These are phyloP conservation scores for Odontocolon sp. DNA, from an alignment of 2,888 invertebrate genomes.

Conservation along the genomic window DNA sequence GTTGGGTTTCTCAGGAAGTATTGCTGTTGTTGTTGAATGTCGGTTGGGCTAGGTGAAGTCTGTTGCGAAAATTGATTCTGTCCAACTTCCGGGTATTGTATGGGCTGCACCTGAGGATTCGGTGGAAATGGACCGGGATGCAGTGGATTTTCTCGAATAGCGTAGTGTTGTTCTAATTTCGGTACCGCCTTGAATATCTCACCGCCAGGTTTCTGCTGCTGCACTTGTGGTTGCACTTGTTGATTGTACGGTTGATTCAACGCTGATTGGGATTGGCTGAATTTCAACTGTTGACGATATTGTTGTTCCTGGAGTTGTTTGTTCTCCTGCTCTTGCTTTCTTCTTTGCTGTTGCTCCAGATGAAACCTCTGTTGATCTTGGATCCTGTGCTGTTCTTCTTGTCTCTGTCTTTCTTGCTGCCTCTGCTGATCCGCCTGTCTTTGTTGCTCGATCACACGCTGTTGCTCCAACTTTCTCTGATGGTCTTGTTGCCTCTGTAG, in stretches of 20 bases:
- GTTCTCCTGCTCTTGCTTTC: conserved; percentile 76
- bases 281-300: conserved; percentile 79
- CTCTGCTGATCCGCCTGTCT: conserved; percentile 67
- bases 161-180: conserved; percentile 88
- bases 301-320: conserved; percentile 66
- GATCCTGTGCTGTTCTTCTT: conserved; percentile 66
- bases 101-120: conserved; percentile 66
- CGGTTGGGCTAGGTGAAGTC: conserved; percentile 72
- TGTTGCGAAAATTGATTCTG: conserved; percentile 82
- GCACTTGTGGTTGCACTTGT: conserved; percentile 58
- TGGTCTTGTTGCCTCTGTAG: conserved; percentile 79
- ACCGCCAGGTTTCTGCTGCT: conserved; percentile 82
- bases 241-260: conserved; percentile 82
- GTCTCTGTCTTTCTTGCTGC: conserved; percentile 69
- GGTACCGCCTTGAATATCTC: conserved; percentile 90
- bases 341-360: conserved; percentile 76
- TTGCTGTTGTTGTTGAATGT: conserved; percentile 56
- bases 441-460: conserved; percentile 66
- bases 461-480: conserved; percentile 67
- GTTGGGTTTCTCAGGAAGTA: conserved; percentile 36
- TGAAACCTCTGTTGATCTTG: conserved; percentile 67
- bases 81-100: conserved; percentile 62
- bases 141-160: conserved; percentile 78
- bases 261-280: conserved; percentile 68
- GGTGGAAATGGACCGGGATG: conserved; percentile 79